Percentiles rank a stretch among this genome's conserved stretches.
Evolutionary conservation across 2,797 vertebrate species (phyloP).

Genomic region (Platalea minor): DNA sequence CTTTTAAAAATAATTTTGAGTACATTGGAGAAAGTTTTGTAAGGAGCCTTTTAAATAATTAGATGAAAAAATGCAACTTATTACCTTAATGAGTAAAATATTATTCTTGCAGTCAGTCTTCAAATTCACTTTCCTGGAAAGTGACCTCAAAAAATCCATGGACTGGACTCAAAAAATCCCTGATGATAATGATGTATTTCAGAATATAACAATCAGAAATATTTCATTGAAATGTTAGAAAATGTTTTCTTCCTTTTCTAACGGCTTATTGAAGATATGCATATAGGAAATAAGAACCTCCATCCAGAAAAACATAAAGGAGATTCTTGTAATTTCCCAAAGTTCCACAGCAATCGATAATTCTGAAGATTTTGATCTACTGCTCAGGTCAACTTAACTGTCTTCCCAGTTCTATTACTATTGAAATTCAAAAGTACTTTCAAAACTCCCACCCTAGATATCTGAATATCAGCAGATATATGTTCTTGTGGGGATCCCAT

Average conservation of each 20-base stretch:
- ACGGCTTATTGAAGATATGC: not conserved
- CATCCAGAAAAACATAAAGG: not conserved
- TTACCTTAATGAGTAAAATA: slow-evolving; percentile 9
- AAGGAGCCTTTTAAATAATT: not conserved
- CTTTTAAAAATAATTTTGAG: slow-evolving; percentile 17
- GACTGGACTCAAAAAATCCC: not conserved
- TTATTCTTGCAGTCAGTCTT: not conserved
- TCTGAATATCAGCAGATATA: not conserved
- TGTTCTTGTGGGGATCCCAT: not conserved
- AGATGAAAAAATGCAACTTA: slow-evolving; percentile 4
- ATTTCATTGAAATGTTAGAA: not conserved
- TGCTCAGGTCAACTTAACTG: not conserved
- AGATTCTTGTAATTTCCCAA: not conserved
- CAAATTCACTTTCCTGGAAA: not conserved
- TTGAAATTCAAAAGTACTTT: not conserved
- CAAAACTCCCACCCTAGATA: not conserved
- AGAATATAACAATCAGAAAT: not conserved
- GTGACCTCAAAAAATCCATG: not conserved
- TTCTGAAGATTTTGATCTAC: not conserved
- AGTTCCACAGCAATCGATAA: not conserved
- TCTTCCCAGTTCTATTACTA: not conserved
- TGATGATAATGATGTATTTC: not conserved
- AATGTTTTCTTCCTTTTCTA: not conserved
- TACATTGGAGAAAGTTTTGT: not conserved
- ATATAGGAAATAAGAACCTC: not conserved